A percentile compares a stretch with the other conserved stretches of the same genome.
Evolutionary conservation across 2,797 vertebrate genomes (phyloP).

Genomic region (Gobio occitaniae): DNA sequence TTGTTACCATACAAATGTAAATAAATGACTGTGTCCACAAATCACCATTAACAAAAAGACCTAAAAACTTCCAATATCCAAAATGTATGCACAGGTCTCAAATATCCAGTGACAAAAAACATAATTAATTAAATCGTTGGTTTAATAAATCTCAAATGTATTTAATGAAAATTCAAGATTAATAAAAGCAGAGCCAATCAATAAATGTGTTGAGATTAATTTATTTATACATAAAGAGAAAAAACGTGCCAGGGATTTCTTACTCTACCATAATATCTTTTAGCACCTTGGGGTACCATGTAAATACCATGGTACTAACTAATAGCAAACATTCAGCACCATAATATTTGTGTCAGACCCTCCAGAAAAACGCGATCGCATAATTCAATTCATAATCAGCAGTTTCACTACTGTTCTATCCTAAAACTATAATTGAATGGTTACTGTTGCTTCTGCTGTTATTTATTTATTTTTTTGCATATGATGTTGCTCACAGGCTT

Average conservation of each 20-base stretch:
- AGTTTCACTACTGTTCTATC: no score
- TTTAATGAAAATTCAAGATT: neutral
- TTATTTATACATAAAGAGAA: neutral
- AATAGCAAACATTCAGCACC: neutral
- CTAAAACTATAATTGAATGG: no score
- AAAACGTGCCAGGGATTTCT: neutral
- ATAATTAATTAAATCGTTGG: neutral
- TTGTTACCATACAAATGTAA: neutral
- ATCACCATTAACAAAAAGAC: neutral
- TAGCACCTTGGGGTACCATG: neutral
- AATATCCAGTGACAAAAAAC: neutral
- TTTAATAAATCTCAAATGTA: neutral
- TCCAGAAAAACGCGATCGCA: no score
- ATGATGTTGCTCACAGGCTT: no score
- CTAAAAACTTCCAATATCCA: neutral
- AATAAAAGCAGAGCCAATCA: neutral
- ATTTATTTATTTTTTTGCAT: no score
- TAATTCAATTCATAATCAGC: no score
- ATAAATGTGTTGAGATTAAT: neutral
- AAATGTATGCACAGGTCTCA: neutral
- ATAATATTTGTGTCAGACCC: no score
- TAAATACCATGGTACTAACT: neutral
- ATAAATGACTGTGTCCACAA: neutral
- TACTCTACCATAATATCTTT: neutral
- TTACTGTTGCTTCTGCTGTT: no score